These are phyloP conservation scores for Coleophora flavipennella DNA, from an alignment of 2,888 invertebrate species.

Conservation along the genomic window DNA sequence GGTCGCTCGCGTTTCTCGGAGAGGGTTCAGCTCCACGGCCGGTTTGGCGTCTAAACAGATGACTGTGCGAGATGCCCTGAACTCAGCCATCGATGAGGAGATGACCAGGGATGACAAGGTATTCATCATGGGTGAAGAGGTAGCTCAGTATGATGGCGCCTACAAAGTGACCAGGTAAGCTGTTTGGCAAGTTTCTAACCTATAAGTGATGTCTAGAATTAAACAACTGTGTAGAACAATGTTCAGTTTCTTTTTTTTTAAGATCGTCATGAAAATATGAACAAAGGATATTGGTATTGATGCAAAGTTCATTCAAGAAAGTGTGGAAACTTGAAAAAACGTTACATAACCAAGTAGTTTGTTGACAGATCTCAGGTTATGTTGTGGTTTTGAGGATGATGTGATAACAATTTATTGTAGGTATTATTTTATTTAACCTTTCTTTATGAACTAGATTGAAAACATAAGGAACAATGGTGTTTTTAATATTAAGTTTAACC, in stretches of 20 bases:
- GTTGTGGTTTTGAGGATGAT: constrained; percentile 10
- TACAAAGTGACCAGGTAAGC: constrained; percentile 87
- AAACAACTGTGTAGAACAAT: not conserved
- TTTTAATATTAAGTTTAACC: too few relatives aligned
- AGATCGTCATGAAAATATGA: not conserved
- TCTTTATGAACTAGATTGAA: too few relatives aligned
- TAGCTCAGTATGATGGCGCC: constrained; percentile 98
- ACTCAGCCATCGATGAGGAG: constrained; percentile 97
- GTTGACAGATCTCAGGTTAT: constrained; percentile 30
- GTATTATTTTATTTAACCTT: too few relatives aligned
- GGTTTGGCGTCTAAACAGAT: constrained; percentile 75
- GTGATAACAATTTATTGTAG: too few relatives aligned
- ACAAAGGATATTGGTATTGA: not conserved
- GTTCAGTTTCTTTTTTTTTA: too few relatives aligned
- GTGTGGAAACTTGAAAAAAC: constrained; percentile 2
- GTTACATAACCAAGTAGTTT: constrained; percentile 51
- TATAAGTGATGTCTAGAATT: not conserved
- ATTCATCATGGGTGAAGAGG: constrained; percentile 96
- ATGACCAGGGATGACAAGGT: constrained; percentile 93
- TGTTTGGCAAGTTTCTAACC: constrained; percentile 8
- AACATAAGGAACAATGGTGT: too few relatives aligned
- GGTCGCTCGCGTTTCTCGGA: constrained; percentile 42
- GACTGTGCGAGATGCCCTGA: constrained; percentile 97
- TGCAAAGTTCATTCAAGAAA: not conserved
- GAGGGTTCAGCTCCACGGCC: constrained; percentile 55